A percentile compares a stretch with the other conserved stretches of the same genome.
These are phyloP conservation scores for Lepidotrigona ventralis DNA, from an alignment of 1,140 invertebrate genomes.

Conservation along the genomic window DNA sequence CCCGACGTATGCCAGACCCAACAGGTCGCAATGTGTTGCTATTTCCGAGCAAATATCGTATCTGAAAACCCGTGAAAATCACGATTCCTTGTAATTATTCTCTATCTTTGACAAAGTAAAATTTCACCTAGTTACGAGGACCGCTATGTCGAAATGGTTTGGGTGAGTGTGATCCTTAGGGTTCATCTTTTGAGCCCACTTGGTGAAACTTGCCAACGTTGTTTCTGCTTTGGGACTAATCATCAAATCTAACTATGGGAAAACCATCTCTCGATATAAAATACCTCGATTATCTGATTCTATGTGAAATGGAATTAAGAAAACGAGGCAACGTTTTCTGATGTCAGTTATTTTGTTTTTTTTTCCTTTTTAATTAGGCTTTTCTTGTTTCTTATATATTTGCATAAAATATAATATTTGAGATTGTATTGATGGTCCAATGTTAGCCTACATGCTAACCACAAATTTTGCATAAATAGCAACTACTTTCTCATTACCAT, in stretches of 20 bases:
- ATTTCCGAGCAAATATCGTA: constrained; percentile 83
- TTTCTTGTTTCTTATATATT: too few species aligned
- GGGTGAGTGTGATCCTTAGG: constrained; percentile 83
- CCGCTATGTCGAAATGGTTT: constrained; percentile 88
- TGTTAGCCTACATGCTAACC: too few species aligned
- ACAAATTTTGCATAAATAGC: too few species aligned
- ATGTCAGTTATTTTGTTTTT: too few species aligned
- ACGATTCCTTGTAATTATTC: constrained; percentile 46
- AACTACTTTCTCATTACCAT: too few species aligned
- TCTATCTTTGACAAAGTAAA: background rate
- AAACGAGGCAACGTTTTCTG: too few species aligned
- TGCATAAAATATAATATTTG: too few species aligned
- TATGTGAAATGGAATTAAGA: too few species aligned
- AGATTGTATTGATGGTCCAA: too few species aligned
- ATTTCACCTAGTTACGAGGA: constrained; percentile 85
- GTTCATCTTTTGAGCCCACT: constrained; percentile 86
- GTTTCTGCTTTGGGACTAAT: constrained; percentile 83
- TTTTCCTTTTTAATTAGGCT: too few species aligned
- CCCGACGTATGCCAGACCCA: constrained; percentile 85
- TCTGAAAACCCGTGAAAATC: constrained; percentile 67
- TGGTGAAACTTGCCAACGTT: constrained; percentile 85
- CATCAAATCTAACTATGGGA: constrained; percentile 76
- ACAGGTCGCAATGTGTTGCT: constrained; percentile 82
- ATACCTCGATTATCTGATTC: background rate
- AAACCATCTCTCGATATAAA: constrained; percentile 13